Conservation (phyloP, 2,113 vertebrate species). For the Hippoglossus stenolepis region DNA sequence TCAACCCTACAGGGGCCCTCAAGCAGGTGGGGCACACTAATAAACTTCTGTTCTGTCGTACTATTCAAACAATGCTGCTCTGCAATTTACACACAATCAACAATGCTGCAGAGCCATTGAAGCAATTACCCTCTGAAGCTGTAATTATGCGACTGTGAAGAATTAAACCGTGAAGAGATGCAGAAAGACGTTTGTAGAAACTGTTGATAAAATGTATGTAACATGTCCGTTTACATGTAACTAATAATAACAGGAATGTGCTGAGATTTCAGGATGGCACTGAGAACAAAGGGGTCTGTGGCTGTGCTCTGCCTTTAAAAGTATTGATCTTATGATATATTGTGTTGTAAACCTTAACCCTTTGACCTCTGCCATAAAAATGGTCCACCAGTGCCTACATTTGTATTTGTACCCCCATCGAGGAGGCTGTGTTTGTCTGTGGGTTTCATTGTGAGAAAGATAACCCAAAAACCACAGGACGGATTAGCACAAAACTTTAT, state of each 20-base stretch:
- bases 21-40: slow-evolving; percentile 64
- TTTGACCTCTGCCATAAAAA: neutral
- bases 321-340: slow-evolving; percentile 12
- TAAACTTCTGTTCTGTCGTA: slow-evolving; percentile 51
- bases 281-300: neutral
- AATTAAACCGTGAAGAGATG: slow-evolving; percentile 1
- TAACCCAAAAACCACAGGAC: too few species aligned
- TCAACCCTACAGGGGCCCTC: slow-evolving; percentile 23
- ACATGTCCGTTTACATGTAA: neutral
- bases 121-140: slow-evolving; percentile 34
- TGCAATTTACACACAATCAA: slow-evolving; percentile 42
- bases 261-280: neutral
- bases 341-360: neutral
- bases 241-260: neutral
- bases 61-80: slow-evolving; percentile 43
- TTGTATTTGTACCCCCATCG: too few species aligned
- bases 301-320: neutral
- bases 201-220: neutral
- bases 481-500: too few species aligned
- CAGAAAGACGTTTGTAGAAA: neutral
- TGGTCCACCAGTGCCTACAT: too few species aligned
- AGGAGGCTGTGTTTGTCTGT: too few species aligned
- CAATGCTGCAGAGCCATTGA: slow-evolving; percentile 37
- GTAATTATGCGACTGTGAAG: slow-evolving; percentile 39
- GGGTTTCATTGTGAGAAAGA: too few species aligned